Conservation (phyloP, 1,140 invertebrate genomes). For the Coptotermes formosanus region DNA sequence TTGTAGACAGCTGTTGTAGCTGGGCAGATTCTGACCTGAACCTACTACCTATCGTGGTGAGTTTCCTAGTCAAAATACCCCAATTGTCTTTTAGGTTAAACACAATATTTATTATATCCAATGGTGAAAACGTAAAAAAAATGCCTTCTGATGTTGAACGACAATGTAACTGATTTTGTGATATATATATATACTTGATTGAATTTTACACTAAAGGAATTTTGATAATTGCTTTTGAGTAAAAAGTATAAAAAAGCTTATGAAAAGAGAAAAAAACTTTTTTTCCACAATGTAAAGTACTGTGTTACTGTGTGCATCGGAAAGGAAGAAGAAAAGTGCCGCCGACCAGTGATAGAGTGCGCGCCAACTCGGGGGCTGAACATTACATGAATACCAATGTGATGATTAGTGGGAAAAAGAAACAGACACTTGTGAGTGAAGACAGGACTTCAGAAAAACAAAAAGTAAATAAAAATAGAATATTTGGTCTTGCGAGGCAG, state of each 20-base stretch:
- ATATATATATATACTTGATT: constrained; percentile 38
- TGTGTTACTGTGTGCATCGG: constrained; percentile 9
- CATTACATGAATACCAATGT: constrained; percentile 22
- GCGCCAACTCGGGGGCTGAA: constrained; percentile 21
- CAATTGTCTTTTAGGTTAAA: constrained; percentile 23
- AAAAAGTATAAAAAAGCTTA: constrained; percentile 37
- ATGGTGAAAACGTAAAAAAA: constrained; percentile 30
- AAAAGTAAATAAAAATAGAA: constrained; percentile 24
- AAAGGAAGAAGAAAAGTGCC: not conserved
- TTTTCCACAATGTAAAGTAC: constrained; percentile 18
- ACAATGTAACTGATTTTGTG: constrained; percentile 41
- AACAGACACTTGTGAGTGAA: constrained; percentile 22
- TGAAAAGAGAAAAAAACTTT: constrained; percentile 34
- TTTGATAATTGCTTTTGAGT: constrained; percentile 43
- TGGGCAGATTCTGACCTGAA: not conserved
- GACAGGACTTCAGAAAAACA: constrained; percentile 29
- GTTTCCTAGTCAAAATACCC: constrained; percentile 32
- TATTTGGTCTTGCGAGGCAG: constrained; percentile 26
- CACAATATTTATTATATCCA: constrained; percentile 20
- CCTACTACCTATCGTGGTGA: constrained; percentile 21
- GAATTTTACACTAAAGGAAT: constrained; percentile 42
- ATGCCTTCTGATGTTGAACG: constrained; percentile 35
- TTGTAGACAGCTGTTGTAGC: not conserved
- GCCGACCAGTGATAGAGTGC: not conserved
- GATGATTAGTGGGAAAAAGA: constrained; percentile 27